Evolutionary conservation across 2,113 vertebrate species (phyloP).

Genomic region (Neoarius graeffei): DNA sequence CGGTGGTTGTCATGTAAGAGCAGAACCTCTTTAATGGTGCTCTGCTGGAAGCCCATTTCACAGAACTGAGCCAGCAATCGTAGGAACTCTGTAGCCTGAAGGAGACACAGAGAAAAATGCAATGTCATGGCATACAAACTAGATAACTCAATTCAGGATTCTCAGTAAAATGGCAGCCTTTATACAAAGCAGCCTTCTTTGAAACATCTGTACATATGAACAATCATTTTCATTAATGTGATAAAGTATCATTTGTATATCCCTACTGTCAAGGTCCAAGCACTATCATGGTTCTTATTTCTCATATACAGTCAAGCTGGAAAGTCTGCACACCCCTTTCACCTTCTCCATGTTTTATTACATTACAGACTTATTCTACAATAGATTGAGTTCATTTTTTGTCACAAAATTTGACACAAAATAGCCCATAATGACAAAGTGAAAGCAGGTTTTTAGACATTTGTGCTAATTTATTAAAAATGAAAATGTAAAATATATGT

Average conservation of each 20-base stretch:
- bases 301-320: background rate
- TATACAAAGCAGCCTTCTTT: background rate
- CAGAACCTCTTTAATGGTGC: slow-evolving; percentile 91
- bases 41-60: slow-evolving; percentile 95
- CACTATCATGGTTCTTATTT: background rate
- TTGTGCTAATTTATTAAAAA: too few species aligned
- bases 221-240: too few species aligned
- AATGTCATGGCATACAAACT: background rate
- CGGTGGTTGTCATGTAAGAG: slow-evolving; percentile 86
- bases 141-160: background rate
- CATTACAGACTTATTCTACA: too few species aligned
- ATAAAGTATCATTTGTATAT: background rate
- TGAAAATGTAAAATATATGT: too few species aligned
- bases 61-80: slow-evolving; percentile 87
- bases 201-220: background rate
- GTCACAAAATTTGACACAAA: too few species aligned
- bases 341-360: too few species aligned
- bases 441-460: too few species aligned
- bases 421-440: too few species aligned
- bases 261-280: background rate
- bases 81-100: slow-evolving; percentile 90
- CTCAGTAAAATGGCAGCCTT: background rate
- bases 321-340: too few species aligned
- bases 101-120: slow-evolving; percentile 19
- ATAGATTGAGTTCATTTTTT: too few species aligned